A percentile compares a stretch with the other conserved stretches of the same genome.
These are phyloP conservation scores for Nycticryphes semicollaris DNA, from an alignment of 2,113 vertebrate species.

Conservation along the genomic window DNA sequence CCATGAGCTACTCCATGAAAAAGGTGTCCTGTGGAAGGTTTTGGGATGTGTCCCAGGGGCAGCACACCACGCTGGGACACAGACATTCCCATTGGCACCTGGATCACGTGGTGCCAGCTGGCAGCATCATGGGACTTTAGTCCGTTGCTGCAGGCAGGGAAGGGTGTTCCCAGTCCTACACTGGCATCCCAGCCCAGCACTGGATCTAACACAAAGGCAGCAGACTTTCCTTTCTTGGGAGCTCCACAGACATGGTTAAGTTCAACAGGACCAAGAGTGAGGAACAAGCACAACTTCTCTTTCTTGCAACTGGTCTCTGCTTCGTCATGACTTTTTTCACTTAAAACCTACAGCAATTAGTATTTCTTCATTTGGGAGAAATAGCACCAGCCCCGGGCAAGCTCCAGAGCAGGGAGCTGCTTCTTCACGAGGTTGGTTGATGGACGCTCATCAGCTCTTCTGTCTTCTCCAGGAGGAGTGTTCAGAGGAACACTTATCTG, in stretches of 20 bases:
- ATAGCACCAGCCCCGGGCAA: neutral
- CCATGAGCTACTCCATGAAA: neutral
- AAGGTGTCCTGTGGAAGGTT: neutral
- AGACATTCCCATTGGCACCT: neutral
- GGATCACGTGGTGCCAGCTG: neutral
- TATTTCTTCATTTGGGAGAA: neutral
- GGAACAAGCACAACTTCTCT: neutral
- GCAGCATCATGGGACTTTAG: neutral
- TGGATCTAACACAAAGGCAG: neutral
- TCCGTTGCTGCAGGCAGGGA: neutral
- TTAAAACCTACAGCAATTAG: neutral
- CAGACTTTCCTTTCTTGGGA: neutral
- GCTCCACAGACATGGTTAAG: neutral
- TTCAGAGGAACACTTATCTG: constrained; percentile 58
- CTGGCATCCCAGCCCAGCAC: neutral
- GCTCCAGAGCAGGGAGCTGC: neutral
- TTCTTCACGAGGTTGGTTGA: neutral
- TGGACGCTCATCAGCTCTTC: constrained; percentile 48
- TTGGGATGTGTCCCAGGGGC: neutral
- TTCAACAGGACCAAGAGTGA: neutral
- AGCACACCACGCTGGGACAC: neutral
- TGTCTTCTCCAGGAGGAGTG: constrained; percentile 47
- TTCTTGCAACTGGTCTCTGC: neutral
- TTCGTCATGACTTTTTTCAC: neutral
- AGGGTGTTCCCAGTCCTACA: neutral